Evolutionary conservation across 2,888 invertebrate species (phyloP), one percentile per base, ranked within the genome.

Genomic region (Sympetrum striolatum): DNA sequence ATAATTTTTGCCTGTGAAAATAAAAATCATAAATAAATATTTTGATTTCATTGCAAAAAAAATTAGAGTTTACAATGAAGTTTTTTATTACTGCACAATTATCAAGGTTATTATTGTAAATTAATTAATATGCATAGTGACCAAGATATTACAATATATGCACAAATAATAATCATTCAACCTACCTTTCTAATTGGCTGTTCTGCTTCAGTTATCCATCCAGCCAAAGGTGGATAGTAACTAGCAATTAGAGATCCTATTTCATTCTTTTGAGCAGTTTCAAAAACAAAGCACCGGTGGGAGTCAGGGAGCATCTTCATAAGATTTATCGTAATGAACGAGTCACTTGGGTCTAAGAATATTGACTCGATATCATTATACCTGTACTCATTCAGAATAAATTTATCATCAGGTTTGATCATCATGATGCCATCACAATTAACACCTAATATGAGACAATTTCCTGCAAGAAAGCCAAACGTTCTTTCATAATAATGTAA

Each of bases 221-320:
- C 96, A 0, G 97, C 98, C 90, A 98, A 95, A 14, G 96, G 95
- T 0, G 98, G 98, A 92, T 97, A 98, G 93, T 99, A 99, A 73
- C 98, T 98, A 12, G 98, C 98, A 93, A 98, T 98, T 81, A 98
- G 94, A 93, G 98, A 97, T 0, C 98, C 98, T 86, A 99, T 98
- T 94, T 98, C 98, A 92, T 97, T 96, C 94, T 98, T 98, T 93
- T 98, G 97, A 0, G 96, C 94, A 0, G 98, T 98, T 94, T 98
- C 98, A 93, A 99, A 97, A 31, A 98, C 98, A 93, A 98, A 98
- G 94, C 98, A 98, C 93, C 98, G 97, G 92, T 94, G 95, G 44
- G 96, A 96, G 93, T 94, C 97, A 81, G 96, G 96, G 92, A 95
- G 94, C 92, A 95, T 95, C 91, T 98, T 96, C 92, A 97, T 96